phyloP scores from a whole-genome alignment of 1,140 invertebrate genomes.

The Augochlora pura region DNA sequence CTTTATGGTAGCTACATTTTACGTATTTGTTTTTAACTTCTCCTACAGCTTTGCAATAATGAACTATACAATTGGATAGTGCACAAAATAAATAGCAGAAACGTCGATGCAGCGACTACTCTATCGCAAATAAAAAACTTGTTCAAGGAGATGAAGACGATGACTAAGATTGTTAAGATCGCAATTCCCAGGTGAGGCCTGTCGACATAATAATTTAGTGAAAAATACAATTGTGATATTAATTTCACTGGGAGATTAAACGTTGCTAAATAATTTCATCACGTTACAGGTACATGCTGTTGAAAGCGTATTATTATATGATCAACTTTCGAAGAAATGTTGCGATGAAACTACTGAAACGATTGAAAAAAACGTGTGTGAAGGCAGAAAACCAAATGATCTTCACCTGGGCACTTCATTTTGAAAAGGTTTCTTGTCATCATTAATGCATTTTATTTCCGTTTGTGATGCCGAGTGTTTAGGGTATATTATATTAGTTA shows the following conservation, averaged over 20 bases:
- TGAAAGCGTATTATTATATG: slow-evolving; percentile 74
- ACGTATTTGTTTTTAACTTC: not conserved
- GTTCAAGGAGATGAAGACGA: slow-evolving; percentile 65
- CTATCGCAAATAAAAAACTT: slow-evolving; percentile 61
- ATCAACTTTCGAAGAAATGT: slow-evolving; percentile 57
- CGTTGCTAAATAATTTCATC: not conserved
- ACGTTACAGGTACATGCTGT: slow-evolving; percentile 66
- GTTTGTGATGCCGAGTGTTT: not conserved
- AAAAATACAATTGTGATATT: not conserved
- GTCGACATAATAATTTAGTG: not conserved
- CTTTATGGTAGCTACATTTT: slow-evolving; percentile 66
- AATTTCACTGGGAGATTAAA: no score
- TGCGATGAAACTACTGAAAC: slow-evolving; percentile 61
- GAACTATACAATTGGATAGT: slow-evolving; percentile 52
- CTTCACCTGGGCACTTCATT: slow-evolving; percentile 71
- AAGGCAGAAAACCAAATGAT: slow-evolving; percentile 67
- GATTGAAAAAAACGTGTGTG: slow-evolving; percentile 58
- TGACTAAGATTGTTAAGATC: slow-evolving; percentile 65
- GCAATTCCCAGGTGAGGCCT: slow-evolving; percentile 68
- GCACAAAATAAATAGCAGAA: slow-evolving; percentile 66
- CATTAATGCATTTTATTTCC: not conserved
- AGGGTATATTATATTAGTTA: not conserved
- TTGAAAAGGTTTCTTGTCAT: slow-evolving; percentile 66
- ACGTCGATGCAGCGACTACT: slow-evolving; percentile 53
- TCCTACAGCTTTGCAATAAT: not conserved